Conservation (phyloP, 2,888 invertebrate species). For the Lypha dubia region DNA sequence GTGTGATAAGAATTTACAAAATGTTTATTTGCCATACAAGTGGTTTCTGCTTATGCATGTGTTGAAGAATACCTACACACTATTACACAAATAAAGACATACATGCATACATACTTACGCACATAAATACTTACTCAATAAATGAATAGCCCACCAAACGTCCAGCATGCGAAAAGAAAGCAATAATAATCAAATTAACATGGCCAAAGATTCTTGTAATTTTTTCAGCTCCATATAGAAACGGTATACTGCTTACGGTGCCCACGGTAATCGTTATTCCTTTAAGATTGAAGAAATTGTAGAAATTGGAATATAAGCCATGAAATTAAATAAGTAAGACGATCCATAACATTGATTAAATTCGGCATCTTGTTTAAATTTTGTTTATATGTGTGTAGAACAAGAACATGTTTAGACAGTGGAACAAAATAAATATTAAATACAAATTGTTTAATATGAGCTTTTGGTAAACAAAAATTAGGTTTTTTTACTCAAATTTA, state of each 20-base stretch:
- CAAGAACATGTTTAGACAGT: not conserved
- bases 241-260: slow-evolving; percentile 92
- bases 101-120: not conserved
- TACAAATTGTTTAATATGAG: too few relatives aligned
- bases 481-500: too few relatives aligned
- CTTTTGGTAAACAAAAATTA: not conserved
- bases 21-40: slow-evolving; percentile 13
- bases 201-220: slow-evolving; percentile 92
- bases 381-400: not conserved
- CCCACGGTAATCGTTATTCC: slow-evolving; percentile 93
- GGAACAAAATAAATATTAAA: not conserved
- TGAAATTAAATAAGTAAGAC: slow-evolving; percentile 36
- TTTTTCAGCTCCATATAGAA: slow-evolving; percentile 92
- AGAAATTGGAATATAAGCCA: slow-evolving; percentile 26
- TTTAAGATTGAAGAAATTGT: slow-evolving; percentile 77
- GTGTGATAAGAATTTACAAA: slow-evolving; percentile 35
- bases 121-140: slow-evolving; percentile 87
- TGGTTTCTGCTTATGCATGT: not conserved
- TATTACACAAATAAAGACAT: not conserved
- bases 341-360: slow-evolving; percentile 60
- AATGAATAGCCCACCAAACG: slow-evolving; percentile 93
- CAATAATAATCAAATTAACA: slow-evolving; percentile 92
- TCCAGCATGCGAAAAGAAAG: slow-evolving; percentile 93
- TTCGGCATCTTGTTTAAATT: slow-evolving; percentile 45
- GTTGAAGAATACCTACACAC: not conserved